Percentiles rank a stretch among this genome's conserved stretches.
phyloP scores from a whole-genome alignment of 2,797 vertebrate genomes.

The Parauchenoglanis punctatus region DNA sequence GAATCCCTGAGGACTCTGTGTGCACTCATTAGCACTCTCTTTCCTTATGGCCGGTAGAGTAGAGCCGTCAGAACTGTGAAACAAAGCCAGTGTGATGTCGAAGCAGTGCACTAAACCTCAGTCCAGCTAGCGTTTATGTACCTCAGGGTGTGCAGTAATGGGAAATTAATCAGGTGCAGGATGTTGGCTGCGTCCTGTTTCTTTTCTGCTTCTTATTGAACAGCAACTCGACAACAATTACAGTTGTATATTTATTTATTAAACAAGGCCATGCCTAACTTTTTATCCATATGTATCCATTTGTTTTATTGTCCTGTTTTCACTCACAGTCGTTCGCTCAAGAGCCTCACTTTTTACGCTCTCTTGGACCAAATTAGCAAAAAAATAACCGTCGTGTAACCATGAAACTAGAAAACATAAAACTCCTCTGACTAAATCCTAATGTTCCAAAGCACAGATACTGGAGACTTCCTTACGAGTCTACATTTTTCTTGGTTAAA shows the following conservation, averaged over 20 bases:
- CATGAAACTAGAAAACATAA: background rate
- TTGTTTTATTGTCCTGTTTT: background rate
- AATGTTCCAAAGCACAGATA: background rate
- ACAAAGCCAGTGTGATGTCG: background rate
- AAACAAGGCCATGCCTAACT: background rate
- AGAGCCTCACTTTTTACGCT: too few species aligned
- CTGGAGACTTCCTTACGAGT: background rate
- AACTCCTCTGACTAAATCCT: background rate
- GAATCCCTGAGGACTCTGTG: background rate
- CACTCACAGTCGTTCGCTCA: too few species aligned
- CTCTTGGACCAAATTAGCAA: too few species aligned
- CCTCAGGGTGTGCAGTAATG: background rate
- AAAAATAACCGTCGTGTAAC: too few species aligned
- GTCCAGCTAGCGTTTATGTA: background rate
- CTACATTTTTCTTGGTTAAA: background rate
- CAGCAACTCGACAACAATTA: background rate
- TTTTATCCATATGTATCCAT: background rate
- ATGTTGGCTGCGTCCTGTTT: background rate
- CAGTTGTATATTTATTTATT: background rate
- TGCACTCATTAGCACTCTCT: conserved; percentile 26
- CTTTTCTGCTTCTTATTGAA: background rate
- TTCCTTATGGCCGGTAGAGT: background rate
- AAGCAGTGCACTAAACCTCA: background rate
- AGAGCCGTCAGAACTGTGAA: background rate
- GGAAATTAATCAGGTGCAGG: background rate